Evolutionary conservation across 2,797 vertebrate species (phyloP).

Genomic region (Crypturellus tataupa): DNA sequence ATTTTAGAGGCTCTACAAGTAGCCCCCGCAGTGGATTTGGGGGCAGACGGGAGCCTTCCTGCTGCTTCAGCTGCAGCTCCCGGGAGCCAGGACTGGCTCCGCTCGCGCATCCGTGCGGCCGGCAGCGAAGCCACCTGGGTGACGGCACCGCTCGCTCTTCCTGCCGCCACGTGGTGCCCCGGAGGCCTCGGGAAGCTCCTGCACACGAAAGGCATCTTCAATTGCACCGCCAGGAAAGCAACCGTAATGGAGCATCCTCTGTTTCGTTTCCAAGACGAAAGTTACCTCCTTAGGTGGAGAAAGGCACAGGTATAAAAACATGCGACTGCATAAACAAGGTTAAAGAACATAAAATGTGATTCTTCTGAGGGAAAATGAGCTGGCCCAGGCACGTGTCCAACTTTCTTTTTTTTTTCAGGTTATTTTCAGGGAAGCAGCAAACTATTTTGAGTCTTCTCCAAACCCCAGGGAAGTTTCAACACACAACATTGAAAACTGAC

Average conservation of each 20-base stretch:
- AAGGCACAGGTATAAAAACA: constrained; percentile 27
- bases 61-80: neutral
- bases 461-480: constrained; percentile 1
- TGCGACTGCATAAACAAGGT: constrained; percentile 38
- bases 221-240: constrained; percentile 62
- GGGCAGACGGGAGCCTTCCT: neutral
- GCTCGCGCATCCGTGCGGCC: no score
- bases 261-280: constrained; percentile 69
- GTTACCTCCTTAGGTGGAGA: constrained; percentile 51
- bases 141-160: constrained; percentile 10
- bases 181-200: constrained; percentile 33
- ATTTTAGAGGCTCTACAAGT: neutral
- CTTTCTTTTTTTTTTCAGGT: neutral
- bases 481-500: neutral
- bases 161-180: constrained; percentile 33
- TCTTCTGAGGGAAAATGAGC: neutral
- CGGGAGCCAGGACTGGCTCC: no score
- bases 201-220: constrained; percentile 67
- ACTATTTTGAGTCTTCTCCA: neutral
- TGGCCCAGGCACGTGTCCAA: neutral
- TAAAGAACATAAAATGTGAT: constrained; percentile 36
- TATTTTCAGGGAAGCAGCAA: neutral
- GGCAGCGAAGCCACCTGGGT: neutral
- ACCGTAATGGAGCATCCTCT: constrained; percentile 60
- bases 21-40: neutral